A percentile compares a stretch with the other conserved stretches of the same genome.
These are phyloP conservation scores for Vimba vimba DNA, from an alignment of 2,113 vertebrate genomes.

Conservation along the genomic window DNA sequence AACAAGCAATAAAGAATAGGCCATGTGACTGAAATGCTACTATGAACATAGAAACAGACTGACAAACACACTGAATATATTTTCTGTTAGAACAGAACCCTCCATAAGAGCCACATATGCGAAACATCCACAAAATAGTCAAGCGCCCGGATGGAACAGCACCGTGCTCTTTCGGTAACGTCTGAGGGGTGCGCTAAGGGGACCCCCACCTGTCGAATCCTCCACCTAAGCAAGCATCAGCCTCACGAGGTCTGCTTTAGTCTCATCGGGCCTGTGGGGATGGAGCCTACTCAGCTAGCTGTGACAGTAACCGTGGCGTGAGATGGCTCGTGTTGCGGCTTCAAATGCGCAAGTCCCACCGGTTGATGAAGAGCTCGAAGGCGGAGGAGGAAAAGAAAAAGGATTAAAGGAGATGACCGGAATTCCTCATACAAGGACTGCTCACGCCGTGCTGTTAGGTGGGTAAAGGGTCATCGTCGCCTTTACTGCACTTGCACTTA, in stretches of 20 bases:
- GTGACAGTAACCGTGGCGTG: slow-evolving; percentile 62
- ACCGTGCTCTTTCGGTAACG: not conserved
- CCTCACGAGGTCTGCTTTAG: slow-evolving; percentile 39
- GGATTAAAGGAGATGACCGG: slow-evolving; percentile 56
- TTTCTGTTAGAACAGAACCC: slow-evolving; percentile 45
- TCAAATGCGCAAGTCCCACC: slow-evolving; percentile 56
- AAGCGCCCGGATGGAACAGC: slow-evolving; percentile 23
- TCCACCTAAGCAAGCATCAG: slow-evolving; percentile 27
- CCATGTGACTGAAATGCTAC: slow-evolving; percentile 44
- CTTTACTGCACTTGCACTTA: slow-evolving; percentile 98
- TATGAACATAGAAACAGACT: slow-evolving; percentile 42
- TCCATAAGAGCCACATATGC: slow-evolving; percentile 34
- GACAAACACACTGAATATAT: slow-evolving; percentile 21
- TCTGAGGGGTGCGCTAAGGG: not conserved
- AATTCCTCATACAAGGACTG: slow-evolving; percentile 43
- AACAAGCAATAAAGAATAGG: slow-evolving; percentile 34
- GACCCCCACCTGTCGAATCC: slow-evolving; percentile 17
- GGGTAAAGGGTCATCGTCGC: slow-evolving; percentile 94
- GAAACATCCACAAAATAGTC: slow-evolving; percentile 17
- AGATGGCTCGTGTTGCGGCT: slow-evolving; percentile 65
- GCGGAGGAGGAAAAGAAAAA: slow-evolving; percentile 63
- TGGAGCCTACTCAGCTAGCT: slow-evolving; percentile 37
- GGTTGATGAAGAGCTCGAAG: slow-evolving; percentile 69
- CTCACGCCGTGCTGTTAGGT: slow-evolving; percentile 75
- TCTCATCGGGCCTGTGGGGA: slow-evolving; percentile 36